Conservation (phyloP, 2,888 invertebrate species). For the Orchesellides sinensis region DNA sequence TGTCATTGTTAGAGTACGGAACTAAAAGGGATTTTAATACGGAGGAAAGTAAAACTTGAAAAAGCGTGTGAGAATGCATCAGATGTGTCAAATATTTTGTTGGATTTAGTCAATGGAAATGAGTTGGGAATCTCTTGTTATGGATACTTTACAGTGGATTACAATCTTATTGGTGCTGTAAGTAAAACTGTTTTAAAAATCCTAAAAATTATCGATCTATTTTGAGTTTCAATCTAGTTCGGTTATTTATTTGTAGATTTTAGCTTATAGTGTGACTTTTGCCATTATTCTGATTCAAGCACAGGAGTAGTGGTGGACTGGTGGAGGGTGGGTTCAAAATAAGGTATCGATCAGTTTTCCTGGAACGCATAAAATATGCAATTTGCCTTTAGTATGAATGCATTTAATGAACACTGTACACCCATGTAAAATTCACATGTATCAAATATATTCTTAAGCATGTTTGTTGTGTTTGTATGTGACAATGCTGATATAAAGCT, state of each 20-base stretch:
- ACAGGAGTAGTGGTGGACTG: too few species aligned
- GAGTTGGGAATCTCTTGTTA: conserved; percentile 27
- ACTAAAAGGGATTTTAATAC: conserved; percentile 4
- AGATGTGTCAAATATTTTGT: not conserved
- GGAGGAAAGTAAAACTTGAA: not conserved
- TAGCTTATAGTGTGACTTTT: not conserved
- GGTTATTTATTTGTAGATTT: not conserved
- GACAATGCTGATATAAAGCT: too few species aligned
- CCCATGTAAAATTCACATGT: too few species aligned
- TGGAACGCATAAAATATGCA: too few species aligned
- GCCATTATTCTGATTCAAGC: conserved; percentile 7
- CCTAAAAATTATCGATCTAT: not conserved
- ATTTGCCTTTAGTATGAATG: too few species aligned
- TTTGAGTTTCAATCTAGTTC: not conserved
- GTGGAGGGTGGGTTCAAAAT: too few species aligned
- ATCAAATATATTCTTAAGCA: too few species aligned
- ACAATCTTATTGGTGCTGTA: not conserved
- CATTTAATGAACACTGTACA: too few species aligned
- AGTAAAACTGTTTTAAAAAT: too few species aligned
- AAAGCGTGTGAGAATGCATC: not conserved
- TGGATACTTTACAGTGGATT: conserved; percentile 12
- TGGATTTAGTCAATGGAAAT: not conserved
- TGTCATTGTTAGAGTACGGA: not conserved
- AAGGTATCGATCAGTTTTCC: too few species aligned
- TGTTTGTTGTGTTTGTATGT: too few species aligned